Evolutionary conservation across 2,113 vertebrate genomes (phyloP).

Genomic region (Rhea americana): DNA sequence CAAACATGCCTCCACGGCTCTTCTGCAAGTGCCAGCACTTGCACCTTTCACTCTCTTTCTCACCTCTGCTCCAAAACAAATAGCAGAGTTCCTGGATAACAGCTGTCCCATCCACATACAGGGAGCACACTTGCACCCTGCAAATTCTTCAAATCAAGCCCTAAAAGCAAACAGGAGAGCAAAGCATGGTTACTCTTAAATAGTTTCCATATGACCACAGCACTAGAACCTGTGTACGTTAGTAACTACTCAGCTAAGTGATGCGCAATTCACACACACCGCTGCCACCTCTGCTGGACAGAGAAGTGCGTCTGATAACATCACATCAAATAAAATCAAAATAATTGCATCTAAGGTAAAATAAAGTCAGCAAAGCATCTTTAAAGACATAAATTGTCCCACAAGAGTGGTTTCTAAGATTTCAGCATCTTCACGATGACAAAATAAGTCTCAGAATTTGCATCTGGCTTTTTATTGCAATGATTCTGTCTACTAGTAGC

Average conservation of each 20-base stretch:
- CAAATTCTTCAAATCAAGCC: too few relatives aligned
- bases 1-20: not conserved
- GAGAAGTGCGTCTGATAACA: not conserved
- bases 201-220: not conserved
- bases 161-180: too few relatives aligned
- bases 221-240: too few relatives aligned
- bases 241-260: too few relatives aligned
- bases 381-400: not conserved
- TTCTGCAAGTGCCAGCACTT: not conserved
- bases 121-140: too few relatives aligned
- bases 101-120: not conserved
- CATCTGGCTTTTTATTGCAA: too few relatives aligned
- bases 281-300: not conserved
- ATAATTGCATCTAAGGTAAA: not conserved
- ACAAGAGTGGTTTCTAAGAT: not conserved
- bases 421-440: not conserved
- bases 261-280: not conserved
- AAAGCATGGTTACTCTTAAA: too few relatives aligned
- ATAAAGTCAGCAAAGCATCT: not conserved
- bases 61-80: not conserved
- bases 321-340: too few relatives aligned
- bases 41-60: too few relatives aligned
- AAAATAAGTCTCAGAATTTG: not conserved
- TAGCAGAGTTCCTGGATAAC: not conserved
- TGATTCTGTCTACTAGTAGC: not conserved